Conservation (phyloP, 1,140 invertebrate species). For the Lordiphosa mommai region DNA sequence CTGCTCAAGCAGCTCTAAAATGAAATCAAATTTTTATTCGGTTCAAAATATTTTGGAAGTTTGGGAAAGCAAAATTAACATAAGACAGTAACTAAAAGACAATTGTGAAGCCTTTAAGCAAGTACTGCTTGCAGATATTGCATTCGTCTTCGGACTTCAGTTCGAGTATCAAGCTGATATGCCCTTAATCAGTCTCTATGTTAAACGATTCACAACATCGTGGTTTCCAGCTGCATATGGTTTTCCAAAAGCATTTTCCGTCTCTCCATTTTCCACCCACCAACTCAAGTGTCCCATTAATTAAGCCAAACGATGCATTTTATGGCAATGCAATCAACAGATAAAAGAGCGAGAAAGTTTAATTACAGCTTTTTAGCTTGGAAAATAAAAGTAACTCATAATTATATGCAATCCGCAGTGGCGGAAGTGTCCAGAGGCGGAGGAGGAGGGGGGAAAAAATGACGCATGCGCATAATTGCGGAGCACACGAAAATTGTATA, state of each 20-base stretch:
- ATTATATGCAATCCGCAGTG: constrained; percentile 33
- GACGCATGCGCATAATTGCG: constrained; percentile 72
- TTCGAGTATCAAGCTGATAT: too few species aligned
- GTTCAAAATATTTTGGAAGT: too few species aligned
- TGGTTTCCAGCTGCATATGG: too few species aligned
- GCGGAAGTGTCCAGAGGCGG: background rate
- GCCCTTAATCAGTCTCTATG: too few species aligned
- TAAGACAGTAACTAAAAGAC: too few species aligned
- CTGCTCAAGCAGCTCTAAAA: too few species aligned
- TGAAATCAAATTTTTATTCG: too few species aligned
- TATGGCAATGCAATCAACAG: constrained; percentile 54
- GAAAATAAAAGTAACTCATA: constrained; percentile 55
- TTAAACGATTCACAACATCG: too few species aligned
- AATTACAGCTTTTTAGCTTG: constrained; percentile 57
- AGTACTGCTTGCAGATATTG: too few species aligned
- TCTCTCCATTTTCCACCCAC: constrained; percentile 8
- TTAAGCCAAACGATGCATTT: constrained; percentile 55
- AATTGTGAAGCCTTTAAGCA: too few species aligned
- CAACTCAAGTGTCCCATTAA: constrained; percentile 32
- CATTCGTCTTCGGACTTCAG: too few species aligned
- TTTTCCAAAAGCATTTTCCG: background rate
- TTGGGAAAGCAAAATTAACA: too few species aligned
- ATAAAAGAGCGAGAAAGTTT: constrained; percentile 71
- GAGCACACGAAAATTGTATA: constrained; percentile 39
- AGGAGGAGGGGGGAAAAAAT: constrained; percentile 25